Evolutionary conservation across 92 coral and sea anemone genomes (phyloP).

Genomic region (Zoanthus solanderi): DNA sequence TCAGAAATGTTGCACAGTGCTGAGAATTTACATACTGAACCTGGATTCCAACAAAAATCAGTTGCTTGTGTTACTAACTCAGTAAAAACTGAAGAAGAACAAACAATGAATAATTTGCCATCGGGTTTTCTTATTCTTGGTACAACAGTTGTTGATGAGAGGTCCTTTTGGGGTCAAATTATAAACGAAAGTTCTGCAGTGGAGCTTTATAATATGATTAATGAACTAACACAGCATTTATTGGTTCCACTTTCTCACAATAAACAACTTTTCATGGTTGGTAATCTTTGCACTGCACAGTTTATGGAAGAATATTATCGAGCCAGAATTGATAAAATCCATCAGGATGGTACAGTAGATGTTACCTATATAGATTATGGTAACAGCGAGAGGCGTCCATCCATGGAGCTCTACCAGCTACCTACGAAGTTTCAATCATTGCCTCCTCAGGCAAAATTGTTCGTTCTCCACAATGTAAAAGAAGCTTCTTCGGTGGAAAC

Average conservation of each 20-base stretch:
- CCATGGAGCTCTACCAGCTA: conserved; percentile 41
- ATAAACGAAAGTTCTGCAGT: conserved; percentile 17
- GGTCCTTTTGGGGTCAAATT: conserved; percentile 60
- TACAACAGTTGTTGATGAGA: conserved; percentile 39
- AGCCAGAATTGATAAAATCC: conserved; percentile 33
- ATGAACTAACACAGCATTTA: conserved; percentile 28
- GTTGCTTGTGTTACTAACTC: background rate
- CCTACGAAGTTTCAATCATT: conserved; percentile 35
- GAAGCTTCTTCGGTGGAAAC: background rate
- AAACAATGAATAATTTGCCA: background rate
- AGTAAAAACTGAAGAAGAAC: background rate
- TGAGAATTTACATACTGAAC: background rate
- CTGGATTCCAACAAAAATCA: background rate
- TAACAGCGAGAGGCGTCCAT: conserved; percentile 41
- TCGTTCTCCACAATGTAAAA: conserved; percentile 21
- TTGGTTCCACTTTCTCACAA: conserved; percentile 5
- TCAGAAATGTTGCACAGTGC: background rate
- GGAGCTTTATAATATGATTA: conserved; percentile 36
- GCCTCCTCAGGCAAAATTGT: conserved; percentile 60
- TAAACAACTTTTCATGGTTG: background rate
- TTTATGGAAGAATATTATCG: conserved; percentile 42
- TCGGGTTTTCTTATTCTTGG: conserved; percentile 32
- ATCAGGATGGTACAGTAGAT: conserved; percentile 30
- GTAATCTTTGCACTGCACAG: conserved; percentile 31
- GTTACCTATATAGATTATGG: conserved; percentile 61